Percentiles rank a stretch among this genome's conserved stretches.
Evolutionary conservation across 1,140 invertebrate genomes (phyloP).

Genomic region (Drosophila pseudoananassae): DNA sequence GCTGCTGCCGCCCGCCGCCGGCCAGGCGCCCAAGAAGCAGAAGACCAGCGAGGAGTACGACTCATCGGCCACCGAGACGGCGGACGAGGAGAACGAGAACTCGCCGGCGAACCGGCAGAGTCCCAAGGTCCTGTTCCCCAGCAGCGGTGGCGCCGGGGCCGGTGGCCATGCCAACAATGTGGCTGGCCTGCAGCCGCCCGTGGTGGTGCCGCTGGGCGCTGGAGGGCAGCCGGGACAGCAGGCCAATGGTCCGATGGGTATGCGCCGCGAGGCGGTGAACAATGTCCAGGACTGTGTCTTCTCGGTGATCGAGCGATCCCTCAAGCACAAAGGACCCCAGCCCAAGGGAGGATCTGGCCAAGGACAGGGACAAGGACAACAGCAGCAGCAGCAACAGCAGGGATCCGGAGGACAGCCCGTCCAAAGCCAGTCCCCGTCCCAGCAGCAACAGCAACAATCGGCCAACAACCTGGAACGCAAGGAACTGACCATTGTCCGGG

Average conservation of each 20-base stretch:
- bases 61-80: conserved; percentile 94
- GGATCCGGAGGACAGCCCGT: conserved; percentile 14
- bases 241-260: conserved; percentile 75
- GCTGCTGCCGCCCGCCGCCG: conserved; percentile 74
- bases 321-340: conserved; percentile 82
- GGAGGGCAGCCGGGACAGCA: conserved; percentile 34
- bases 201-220: conserved; percentile 13
- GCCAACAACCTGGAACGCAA: conserved; percentile 77
- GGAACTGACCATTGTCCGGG: conserved; percentile 85
- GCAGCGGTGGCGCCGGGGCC: neutral
- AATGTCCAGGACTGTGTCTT: conserved; percentile 80
- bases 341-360: conserved; percentile 72
- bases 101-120: conserved; percentile 85
- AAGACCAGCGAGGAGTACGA: conserved; percentile 90
- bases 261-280: conserved; percentile 64
- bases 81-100: conserved; percentile 90
- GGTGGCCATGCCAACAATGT: conserved; percentile 50
- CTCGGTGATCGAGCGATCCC: conserved; percentile 66
- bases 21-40: conserved; percentile 82
- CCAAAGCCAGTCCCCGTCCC: conserved; percentile 46
- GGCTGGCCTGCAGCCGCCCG: conserved; percentile 45
- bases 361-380: conserved; percentile 52
- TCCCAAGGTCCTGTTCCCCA: conserved; percentile 77
- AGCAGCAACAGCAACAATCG: conserved; percentile 45
- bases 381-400: conserved; percentile 58